A percentile compares a stretch with the other conserved stretches of the same genome.
phyloP scores from a whole-genome alignment of 2,113 vertebrate genomes.

The cat (Felis catus) region F.catus_Fca126_mat1.0 CM031428.1:38459001-38459500 shows the following conservation, averaged over 20 bases:
- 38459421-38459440: neutral
- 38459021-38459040: neutral
- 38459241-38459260: neutral
- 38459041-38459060: rapidly evolving
- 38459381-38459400: neutral
- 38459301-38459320: neutral
- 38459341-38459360: neutral
- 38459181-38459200: neutral
- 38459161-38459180: neutral
- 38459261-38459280: neutral
- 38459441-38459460: neutral
- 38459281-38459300: neutral
- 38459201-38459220: neutral
- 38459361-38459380: neutral
- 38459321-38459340: neutral
- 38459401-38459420: neutral
- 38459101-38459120: neutral
- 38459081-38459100: neutral
- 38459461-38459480: neutral
- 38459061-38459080: neutral
- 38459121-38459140: neutral
- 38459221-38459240: slow-evolving; percentile 26
- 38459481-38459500: slow-evolving; percentile 13
- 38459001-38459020: neutral
- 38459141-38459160: neutral